Conservation (phyloP, 2,797 vertebrate genomes). For the Oreortyx pictus region DNA sequence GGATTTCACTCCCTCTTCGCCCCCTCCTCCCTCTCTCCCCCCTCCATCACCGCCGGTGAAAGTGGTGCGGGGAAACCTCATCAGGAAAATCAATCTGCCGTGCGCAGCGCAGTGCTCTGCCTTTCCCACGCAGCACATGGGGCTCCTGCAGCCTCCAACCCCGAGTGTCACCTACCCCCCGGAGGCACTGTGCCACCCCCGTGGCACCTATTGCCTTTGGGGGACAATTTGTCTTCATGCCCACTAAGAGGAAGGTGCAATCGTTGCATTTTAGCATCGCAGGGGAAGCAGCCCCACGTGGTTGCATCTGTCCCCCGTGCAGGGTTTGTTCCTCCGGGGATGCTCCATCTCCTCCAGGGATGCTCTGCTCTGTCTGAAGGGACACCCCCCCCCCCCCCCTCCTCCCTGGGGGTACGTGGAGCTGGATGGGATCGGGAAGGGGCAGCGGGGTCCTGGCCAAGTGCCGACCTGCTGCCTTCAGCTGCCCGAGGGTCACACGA, state of each 20-base stretch:
- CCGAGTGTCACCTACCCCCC: neutral
- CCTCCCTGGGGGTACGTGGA: neutral
- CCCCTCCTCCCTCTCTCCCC: neutral
- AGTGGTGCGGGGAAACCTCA: conserved; percentile 10
- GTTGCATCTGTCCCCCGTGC: rapidly evolving
- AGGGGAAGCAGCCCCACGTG: neutral
- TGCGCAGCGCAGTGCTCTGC: neutral
- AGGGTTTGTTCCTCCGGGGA: neutral
- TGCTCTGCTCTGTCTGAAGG: neutral
- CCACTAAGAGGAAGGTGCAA: no score
- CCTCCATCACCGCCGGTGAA: conserved; percentile 50
- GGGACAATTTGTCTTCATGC: neutral
- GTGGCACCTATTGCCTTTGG: neutral
- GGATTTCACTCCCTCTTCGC: conserved; percentile 66
- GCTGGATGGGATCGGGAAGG: neutral
- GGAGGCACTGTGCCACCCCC: rapidly evolving
- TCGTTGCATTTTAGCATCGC: neutral
- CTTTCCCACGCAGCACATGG: neutral
- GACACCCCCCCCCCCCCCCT: neutral
- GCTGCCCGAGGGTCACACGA: neutral
- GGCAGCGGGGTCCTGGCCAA: neutral
- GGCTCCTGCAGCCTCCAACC: neutral
- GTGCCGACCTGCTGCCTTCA: neutral
- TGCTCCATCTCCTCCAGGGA: neutral
- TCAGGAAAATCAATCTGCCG: conserved; percentile 38